phyloP scores from a whole-genome alignment of 92 coral and sea anemone genomes.

The Pocillopora grandis region DNA sequence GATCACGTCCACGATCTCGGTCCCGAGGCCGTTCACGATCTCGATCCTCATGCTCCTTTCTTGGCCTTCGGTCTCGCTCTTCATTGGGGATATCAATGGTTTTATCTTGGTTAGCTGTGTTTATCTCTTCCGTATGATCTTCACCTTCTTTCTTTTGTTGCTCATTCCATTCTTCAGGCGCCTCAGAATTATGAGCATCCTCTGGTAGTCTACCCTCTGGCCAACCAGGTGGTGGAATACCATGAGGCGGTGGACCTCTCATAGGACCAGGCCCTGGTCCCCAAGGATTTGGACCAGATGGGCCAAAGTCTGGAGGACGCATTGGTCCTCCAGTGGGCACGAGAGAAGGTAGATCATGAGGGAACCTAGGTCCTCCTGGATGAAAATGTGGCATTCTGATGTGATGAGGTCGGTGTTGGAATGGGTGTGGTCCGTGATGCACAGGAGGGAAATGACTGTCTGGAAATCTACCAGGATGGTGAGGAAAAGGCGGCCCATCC shows the following conservation, averaged over 20 bases:
- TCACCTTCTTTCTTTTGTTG: slow-evolving; percentile 17
- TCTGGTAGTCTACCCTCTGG: slow-evolving; percentile 61
- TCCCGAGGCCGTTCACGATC: slow-evolving; percentile 64
- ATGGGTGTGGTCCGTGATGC: slow-evolving; percentile 54
- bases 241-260: slow-evolving; percentile 71
- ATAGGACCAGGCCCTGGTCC: slow-evolving; percentile 70
- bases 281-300: slow-evolving; percentile 68
- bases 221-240: slow-evolving; percentile 56
- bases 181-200: slow-evolving; percentile 34
- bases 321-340: slow-evolving; percentile 47
- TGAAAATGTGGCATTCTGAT: slow-evolving; percentile 67
- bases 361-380: slow-evolving; percentile 68
- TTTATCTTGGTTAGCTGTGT: slow-evolving; percentile 19
- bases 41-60: slow-evolving; percentile 53
- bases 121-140: slow-evolving; percentile 18
- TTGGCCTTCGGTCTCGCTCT: slow-evolving; percentile 47
- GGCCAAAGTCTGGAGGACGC: slow-evolving; percentile 50
- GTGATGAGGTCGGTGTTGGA: slow-evolving; percentile 55
- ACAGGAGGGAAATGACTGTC: slow-evolving; percentile 39
- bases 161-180: slow-evolving; percentile 33
- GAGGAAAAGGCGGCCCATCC: slow-evolving; percentile 49
- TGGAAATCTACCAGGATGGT: slow-evolving; percentile 57
- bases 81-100: slow-evolving; percentile 31
- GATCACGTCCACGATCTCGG: slow-evolving; percentile 55
- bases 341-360: slow-evolving; percentile 42